Conservation (phyloP, 2,888 invertebrate genomes). For the Odontomyia ornata region DNA sequence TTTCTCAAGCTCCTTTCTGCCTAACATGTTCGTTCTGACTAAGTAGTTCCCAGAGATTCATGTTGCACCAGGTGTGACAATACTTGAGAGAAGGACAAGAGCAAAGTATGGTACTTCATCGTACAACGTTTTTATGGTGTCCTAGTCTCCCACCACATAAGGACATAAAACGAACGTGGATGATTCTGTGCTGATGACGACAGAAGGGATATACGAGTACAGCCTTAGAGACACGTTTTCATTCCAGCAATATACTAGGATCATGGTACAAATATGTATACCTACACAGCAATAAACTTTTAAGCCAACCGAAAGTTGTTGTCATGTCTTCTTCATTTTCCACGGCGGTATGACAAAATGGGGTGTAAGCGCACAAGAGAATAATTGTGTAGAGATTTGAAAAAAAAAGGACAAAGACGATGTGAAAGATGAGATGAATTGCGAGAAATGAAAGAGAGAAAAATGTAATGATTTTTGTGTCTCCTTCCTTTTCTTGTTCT, state of each 20-base stretch:
- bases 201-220: background rate
- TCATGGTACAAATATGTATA: background rate
- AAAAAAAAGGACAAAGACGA: background rate
- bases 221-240: slow-evolving; percentile 4
- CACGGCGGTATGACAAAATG: no score
- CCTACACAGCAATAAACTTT: background rate
- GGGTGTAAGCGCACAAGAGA: background rate
- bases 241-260: background rate
- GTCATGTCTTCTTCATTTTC: background rate
- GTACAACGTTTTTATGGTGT: slow-evolving; percentile 1
- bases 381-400: background rate
- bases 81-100: background rate
- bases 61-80: slow-evolving; percentile 1
- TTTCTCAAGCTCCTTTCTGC: background rate
- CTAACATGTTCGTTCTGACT: background rate
- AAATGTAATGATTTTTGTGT: no score
- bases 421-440: background rate
- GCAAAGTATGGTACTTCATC: background rate
- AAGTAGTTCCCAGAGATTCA: background rate
- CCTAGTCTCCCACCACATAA: background rate
- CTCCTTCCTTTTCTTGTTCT: background rate
- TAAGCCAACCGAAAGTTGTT: background rate
- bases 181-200: background rate
- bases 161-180: background rate
- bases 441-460: no score